phyloP scores from a whole-genome alignment of 2,888 invertebrate species.

The Dynastes maya region DNA sequence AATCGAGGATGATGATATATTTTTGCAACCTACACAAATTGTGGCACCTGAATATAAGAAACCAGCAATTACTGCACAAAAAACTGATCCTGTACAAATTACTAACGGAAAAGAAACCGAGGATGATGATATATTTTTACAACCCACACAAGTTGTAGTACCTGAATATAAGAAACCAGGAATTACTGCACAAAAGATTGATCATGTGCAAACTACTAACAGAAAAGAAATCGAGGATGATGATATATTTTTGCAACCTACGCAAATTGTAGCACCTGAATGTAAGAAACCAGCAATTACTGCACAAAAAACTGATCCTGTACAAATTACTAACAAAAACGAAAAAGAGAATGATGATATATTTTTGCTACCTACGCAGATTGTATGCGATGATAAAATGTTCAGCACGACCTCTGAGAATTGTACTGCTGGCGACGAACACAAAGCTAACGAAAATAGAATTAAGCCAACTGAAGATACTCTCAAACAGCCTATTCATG shows the following conservation, averaged over 20 bases:
- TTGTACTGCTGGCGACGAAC: neutral
- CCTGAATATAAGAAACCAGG: neutral
- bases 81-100: neutral
- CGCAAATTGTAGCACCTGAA: neutral
- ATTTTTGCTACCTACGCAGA: slow-evolving; percentile 24
- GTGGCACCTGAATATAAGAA: neutral
- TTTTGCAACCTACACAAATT: slow-evolving; percentile 29
- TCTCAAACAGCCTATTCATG: slow-evolving; percentile 51
- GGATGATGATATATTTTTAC: slow-evolving; percentile 34
- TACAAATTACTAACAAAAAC: neutral
- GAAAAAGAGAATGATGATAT: slow-evolving; percentile 37
- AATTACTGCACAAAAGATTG: neutral
- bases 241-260: slow-evolving; percentile 38
- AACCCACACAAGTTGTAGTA: slow-evolving; percentile 21
- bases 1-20: slow-evolving; percentile 36
- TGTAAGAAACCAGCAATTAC: neutral
- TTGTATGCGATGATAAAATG: neutral
- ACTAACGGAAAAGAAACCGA: slow-evolving; percentile 6
- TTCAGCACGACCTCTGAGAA: neutral
- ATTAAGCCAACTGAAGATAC: slow-evolving; percentile 14
- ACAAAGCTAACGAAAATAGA: neutral
- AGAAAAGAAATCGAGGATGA: slow-evolving; percentile 18
- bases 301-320: neutral
- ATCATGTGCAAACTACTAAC: neutral
- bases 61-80: neutral